Evolutionary conservation across 1,140 invertebrate species (phyloP), one percentile per base, ranked within the genome.

Genomic region (Caenorhabditis inopinata): DNA sequence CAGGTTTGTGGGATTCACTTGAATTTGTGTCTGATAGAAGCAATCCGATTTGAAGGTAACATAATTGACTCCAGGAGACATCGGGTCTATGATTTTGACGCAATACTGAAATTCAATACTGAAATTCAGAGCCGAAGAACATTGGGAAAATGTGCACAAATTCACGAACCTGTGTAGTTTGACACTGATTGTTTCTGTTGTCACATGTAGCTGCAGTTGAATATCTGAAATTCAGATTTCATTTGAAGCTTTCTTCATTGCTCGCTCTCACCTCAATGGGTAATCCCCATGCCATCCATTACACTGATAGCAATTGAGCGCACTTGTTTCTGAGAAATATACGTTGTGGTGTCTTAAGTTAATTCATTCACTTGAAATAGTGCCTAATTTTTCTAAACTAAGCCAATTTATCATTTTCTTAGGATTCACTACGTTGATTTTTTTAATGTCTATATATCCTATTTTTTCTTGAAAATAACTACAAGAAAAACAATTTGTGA

Each of bases 261-360:
- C 18, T 47, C 46, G 14, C 18, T 47, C 18, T 16, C 18, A 68
- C 79, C 74, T 53, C 16, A 46, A 32, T 7, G 79, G 79, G 46
- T 80, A 80, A n/a, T 62, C 47, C 14, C 79, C 79, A n/a, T 80
- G 79, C 79, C 79, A 80, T 23, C 79, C 79, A 76, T 80, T 80
- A 21, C 79, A 80, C 29, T 80, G 79, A 11, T 74, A 46, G 49
- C 79, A 80, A 6, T 75, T 74, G 32, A 80, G 32, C 11, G 78
- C 62, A 35, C 11, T 27, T 29, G 76, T 27, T n/a, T 35, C 76
- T 46, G 53, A 23, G 68, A 45, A 45, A 18, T 23, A 21, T 25
- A 53, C 14, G 38, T 42, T 42, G 38, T 42, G 5, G 38, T 42
- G n/a, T n/a, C n/a, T n/a, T n/a, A n/a, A n/a, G n/a, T n/a, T n/a